A percentile compares a stretch with the other conserved stretches of the same genome.
phyloP scores from a whole-genome alignment of 2,888 invertebrate genomes.

The Drosophila lacicola region DNA sequence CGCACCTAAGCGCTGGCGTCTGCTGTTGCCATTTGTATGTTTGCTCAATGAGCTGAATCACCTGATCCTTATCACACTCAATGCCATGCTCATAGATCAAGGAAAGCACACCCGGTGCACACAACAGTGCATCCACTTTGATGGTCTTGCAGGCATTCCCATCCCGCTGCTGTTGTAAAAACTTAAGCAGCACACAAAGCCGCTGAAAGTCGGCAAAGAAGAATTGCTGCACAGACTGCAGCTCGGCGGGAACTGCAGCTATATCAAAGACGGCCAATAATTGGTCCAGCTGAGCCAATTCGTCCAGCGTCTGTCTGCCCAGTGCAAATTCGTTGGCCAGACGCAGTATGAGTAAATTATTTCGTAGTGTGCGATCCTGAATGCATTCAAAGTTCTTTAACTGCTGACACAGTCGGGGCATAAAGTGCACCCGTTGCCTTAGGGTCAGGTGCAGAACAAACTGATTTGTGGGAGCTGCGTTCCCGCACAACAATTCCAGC shows the following conservation, averaged over 20 bases:
- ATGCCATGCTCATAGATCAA: constrained; percentile 72
- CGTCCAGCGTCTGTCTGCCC: constrained; percentile 66
- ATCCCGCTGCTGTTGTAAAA: constrained; percentile 64
- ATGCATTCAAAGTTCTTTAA: constrained; percentile 66
- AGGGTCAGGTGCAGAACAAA: constrained; percentile 71
- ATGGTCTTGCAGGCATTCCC: constrained; percentile 53
- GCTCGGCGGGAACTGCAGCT: constrained; percentile 48
- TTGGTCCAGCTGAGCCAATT: constrained; percentile 72
- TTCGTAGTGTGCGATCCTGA: constrained; percentile 68
- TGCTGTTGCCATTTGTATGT: constrained; percentile 77
- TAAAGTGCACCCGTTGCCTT: constrained; percentile 74
- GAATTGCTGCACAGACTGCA: constrained; percentile 77
- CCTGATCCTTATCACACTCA: constrained; percentile 69
- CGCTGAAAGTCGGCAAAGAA: constrained; percentile 82
- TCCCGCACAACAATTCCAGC: constrained; percentile 44
- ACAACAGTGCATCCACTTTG: constrained; percentile 68
- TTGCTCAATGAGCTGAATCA: constrained; percentile 70
- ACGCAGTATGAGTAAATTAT: constrained; percentile 79
- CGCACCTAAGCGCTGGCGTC: constrained; percentile 58
- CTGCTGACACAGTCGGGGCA: constrained; percentile 68
- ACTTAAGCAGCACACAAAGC: constrained; percentile 64
- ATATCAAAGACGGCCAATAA: constrained; percentile 66
- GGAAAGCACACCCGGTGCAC: constrained; percentile 63
- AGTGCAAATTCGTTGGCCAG: constrained; percentile 79
- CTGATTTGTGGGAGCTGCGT: constrained; percentile 64